Conservation (phyloP, 2,113 vertebrate genomes). For the Boulengeromyrus knoepffleri region DNA sequence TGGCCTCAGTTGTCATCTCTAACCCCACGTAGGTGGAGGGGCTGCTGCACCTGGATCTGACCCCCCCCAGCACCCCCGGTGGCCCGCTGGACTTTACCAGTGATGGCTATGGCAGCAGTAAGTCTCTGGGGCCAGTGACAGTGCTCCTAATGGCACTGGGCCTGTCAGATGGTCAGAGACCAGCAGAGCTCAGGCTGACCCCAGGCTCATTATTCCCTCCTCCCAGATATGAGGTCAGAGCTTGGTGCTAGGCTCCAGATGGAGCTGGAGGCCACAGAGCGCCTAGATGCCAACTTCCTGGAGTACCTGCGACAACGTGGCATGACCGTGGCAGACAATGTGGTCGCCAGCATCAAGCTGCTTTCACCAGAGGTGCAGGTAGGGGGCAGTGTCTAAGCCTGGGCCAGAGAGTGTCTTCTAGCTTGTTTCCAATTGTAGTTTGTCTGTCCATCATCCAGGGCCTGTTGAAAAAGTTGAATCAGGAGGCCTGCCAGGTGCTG, state of each 20-base stretch:
- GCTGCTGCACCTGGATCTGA: constrained; percentile 60
- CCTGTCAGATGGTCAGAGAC: background rate
- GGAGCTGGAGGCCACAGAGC: constrained; percentile 52
- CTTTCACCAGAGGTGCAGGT: constrained; percentile 79
- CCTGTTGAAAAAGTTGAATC: constrained; percentile 77
- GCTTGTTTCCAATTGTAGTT: background rate
- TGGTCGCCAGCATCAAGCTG: constrained; percentile 60
- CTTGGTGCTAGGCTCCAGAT: constrained; percentile 57
- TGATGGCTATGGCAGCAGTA: constrained; percentile 69
- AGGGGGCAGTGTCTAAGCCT: background rate
- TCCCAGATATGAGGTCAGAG: constrained; percentile 63
- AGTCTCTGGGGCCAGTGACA: constrained; percentile 36
- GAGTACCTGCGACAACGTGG: constrained; percentile 55
- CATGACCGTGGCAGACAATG: constrained; percentile 58
- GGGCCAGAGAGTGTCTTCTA: background rate
- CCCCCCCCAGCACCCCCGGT: constrained; percentile 58
- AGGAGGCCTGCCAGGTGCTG: constrained; percentile 81
- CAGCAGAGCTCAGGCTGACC: background rate
- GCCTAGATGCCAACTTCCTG: constrained; percentile 54
- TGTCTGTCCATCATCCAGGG: constrained; percentile 46
- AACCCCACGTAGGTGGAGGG: constrained; percentile 55
- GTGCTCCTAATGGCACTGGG: background rate
- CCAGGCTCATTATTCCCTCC: background rate
- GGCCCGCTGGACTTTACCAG: constrained; percentile 56
- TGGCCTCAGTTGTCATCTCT: background rate